These are phyloP conservation scores for Macrosiphum euphorbiae DNA, from an alignment of 2,888 invertebrate species.

Conservation along the genomic window DNA sequence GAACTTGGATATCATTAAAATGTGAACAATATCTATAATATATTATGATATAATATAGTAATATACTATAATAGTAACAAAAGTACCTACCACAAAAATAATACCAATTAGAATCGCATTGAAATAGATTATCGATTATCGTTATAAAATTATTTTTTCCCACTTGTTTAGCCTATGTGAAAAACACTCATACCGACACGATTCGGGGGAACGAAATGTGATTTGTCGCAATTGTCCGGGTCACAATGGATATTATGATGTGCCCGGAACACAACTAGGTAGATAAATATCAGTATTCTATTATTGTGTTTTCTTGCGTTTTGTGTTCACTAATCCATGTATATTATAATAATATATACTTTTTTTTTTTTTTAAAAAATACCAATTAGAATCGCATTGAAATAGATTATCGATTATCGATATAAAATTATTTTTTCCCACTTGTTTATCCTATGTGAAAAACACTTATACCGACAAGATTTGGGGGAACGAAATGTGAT, in stretches of 20 bases:
- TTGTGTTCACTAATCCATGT: not conserved
- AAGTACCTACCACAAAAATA: not conserved
- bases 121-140: not conserved
- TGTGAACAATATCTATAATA: not conserved
- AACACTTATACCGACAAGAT: not conserved
- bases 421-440: not conserved
- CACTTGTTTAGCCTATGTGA: not conserved
- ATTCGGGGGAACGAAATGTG: not conserved
- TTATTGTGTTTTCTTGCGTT: not conserved
- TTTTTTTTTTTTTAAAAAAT: too few relatives aligned
- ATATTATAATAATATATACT: not conserved
- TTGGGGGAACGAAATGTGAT: not conserved
- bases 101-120: not conserved
- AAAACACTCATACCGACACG: not conserved
- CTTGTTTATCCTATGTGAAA: not conserved
- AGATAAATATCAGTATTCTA: not conserved
- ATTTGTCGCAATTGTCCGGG: not conserved
- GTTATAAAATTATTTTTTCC: not conserved
- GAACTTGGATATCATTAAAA: not conserved
- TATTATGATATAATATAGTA: too few relatives aligned
- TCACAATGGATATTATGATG: not conserved
- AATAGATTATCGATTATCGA: not conserved
- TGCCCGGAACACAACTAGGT: not conserved
- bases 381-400: not conserved
- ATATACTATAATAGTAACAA: not conserved